Evolutionary conservation across 2,113 vertebrate species (phyloP).

Genomic region (Pandion haliaetus): DNA sequence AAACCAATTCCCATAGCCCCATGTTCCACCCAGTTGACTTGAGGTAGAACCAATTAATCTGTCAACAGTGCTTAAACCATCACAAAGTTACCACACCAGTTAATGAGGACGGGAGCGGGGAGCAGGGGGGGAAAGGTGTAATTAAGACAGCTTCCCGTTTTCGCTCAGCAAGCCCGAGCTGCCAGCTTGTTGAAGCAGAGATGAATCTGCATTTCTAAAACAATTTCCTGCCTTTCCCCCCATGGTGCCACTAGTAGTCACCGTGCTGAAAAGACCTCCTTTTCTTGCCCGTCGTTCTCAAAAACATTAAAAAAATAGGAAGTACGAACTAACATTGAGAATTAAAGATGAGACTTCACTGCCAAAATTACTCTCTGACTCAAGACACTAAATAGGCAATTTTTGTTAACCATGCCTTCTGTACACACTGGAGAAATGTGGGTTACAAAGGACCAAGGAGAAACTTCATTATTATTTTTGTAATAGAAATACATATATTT

Average conservation of each 20-base stretch:
- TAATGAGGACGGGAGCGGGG: background rate
- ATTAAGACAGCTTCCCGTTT: too few species aligned
- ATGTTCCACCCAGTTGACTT: constrained; percentile 52
- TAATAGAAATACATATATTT: background rate
- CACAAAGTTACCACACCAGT: background rate
- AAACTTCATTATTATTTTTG: background rate
- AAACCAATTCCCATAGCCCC: constrained; percentile 3
- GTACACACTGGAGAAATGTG: background rate
- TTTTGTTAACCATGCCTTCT: background rate
- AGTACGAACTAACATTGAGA: background rate
- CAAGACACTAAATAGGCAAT: rapidly evolving
- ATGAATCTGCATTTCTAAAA: background rate
- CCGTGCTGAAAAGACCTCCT: rapidly evolving
- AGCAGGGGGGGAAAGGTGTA: too few species aligned
- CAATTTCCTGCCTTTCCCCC: background rate
- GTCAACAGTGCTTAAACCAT: constrained; percentile 35
- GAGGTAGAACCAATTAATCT: constrained; percentile 56
- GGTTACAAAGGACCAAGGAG: background rate
- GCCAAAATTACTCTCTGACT: background rate
- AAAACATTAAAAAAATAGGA: background rate
- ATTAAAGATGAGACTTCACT: background rate
- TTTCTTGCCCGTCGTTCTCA: background rate
- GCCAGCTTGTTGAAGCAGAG: background rate
- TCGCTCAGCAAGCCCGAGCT: background rate
- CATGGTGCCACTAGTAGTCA: background rate